Base-by-base conservation (phyloP, 2,797 vertebrate species). In the Borostomias antarcticus region DNA sequence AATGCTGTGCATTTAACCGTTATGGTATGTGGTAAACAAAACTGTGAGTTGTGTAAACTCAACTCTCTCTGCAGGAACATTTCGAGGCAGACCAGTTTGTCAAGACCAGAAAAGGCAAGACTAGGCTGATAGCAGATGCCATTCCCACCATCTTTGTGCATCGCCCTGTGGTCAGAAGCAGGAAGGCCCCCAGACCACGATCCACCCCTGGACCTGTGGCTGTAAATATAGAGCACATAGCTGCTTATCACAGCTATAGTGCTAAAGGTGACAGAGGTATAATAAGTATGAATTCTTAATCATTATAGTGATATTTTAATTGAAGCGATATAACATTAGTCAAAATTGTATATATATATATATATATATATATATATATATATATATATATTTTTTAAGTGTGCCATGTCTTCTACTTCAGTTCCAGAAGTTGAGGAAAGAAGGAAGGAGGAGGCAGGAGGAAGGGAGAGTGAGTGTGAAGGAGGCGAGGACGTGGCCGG, bases 71-170 rank as follows among this genome's bases (percentile, higher is more conserved):
- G 37, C 56, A 69, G 71, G 66, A 50, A 54, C 62, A 61, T 65
- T 61, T 73, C 47, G 28, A 73, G 37, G 54, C 33, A 17, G 66
- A 60, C 62, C 72, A 66, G 57, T 61, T 69, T 66, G 40, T 50
- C 30, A 52, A 62, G 51, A 69, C 51, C 52, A 62, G 26, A 57
- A 65, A 68, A 57, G 67, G 51, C 50, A 69, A 65, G 66, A 61
- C 30, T 51, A 57, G 40, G 28, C 71, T 68, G 48, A 52, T 30
- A 47, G 10, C 11, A 35, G 61, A 63, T 37, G 37, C 51, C 17
- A 33, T 69, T 15, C 60, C 53, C 29, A 58, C 61, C 61, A 59
- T 64, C 65, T 73, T 66, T 74, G 57, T 66, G 43, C 62, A 43
- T 74, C 57, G 17, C 47, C 26, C 35, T 26, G 58, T 60, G 37